Base-by-base conservation (phyloP, 2,888 invertebrate genomes). In the Chirona hameri region DNA sequence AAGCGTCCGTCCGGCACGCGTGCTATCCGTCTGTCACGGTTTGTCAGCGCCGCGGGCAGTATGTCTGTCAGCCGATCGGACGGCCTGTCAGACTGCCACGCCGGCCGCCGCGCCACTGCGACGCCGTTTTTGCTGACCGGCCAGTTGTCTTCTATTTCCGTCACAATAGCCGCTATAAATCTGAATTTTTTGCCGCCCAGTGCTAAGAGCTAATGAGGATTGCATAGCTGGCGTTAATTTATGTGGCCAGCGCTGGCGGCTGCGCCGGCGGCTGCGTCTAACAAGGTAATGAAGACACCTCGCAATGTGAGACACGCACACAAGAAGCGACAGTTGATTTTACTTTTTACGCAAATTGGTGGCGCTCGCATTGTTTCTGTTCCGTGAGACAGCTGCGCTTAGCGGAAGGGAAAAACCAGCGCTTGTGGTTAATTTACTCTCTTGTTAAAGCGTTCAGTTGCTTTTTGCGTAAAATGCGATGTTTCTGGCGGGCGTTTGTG, bases 201-300 rank as follows among this genome's bases (percentile, higher is more conserved):
- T 76, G 76, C 76, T 76, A 76, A 46, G 76, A 76, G 76, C 27
- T 76, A 76, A 76, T 76, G 76, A 76, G 76, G 76, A 76, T 76
- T 76, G 76, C 76, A 76, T 76, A 24, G 76, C 46, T 76, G 76
- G 76, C 46, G 76, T 24, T 39, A 76, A 76, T 76, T 76, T 76
- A 76, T 76, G 76, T 46, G 31, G 21, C 24, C 39, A 39, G 15
- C 46, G 46, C 76, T 76, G 46, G 76, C 76, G 24, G 24, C 39
- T 1, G 39, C 46, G 31, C 9, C 46, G 46, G 39, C 18, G 76
- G 21, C 76, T 9, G 39, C 9, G 46, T 9, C 76, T 76, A 76
- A 76, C 76, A 46, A 46, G 76, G 39, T 76, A 76, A 76, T 76
- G 76, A 76, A 76, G 76, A 24, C 46, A 39, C 39, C 24, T 24